Evolutionary conservation across 2,113 vertebrate species (phyloP).

Genomic region (Lagenorhynchus albirostris): DNA sequence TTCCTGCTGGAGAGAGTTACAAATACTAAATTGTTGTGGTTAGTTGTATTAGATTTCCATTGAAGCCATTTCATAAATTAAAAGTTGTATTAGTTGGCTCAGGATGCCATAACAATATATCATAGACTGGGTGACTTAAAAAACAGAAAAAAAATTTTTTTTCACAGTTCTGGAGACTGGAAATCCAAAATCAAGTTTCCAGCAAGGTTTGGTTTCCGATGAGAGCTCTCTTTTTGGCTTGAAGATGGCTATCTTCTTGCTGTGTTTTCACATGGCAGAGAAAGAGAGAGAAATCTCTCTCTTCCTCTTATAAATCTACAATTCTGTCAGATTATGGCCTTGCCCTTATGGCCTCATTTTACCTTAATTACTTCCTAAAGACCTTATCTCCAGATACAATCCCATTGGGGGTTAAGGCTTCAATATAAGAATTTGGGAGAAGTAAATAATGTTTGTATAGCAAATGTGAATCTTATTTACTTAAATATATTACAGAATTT

Average conservation of each 20-base stretch:
- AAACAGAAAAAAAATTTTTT: background rate
- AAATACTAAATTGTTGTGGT: background rate
- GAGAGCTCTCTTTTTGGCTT: background rate
- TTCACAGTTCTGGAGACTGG: background rate
- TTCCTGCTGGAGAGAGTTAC: background rate
- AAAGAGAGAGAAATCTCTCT: background rate
- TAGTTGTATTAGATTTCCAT: background rate
- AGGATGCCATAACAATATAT: background rate
- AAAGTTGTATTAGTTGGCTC: background rate
- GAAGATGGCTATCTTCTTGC: background rate
- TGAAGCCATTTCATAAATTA: background rate
- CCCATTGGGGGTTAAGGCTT: background rate
- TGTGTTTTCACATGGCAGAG: background rate
- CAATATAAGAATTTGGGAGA: background rate
- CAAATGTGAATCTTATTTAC: background rate
- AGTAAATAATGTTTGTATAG: background rate
- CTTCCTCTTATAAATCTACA: background rate
- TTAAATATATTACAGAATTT: background rate
- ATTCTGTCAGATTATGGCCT: background rate
- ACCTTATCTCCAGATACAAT: background rate
- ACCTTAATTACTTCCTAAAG: background rate
- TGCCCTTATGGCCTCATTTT: background rate
- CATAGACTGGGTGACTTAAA: background rate
- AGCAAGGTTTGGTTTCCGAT: background rate
- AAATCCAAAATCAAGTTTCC: background rate